phyloP scores from a whole-genome alignment of 2,797 vertebrate species.

The Gobio occitaniae region DNA sequence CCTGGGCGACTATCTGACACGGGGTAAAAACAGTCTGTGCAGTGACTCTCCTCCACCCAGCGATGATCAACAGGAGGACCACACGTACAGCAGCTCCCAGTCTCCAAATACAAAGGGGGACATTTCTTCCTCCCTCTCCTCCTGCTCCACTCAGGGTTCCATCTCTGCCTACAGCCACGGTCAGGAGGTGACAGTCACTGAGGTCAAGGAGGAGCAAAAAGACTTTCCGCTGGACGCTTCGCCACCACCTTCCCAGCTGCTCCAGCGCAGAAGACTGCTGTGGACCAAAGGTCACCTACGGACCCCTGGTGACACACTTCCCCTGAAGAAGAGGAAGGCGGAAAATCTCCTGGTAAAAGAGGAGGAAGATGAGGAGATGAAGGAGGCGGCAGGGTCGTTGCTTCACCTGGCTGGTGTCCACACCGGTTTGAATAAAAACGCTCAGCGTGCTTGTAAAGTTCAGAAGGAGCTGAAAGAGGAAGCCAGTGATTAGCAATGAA shows the following conservation, averaged over 20 bases:
- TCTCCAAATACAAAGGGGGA: slow-evolving; percentile 80
- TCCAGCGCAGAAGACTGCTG: slow-evolving; percentile 87
- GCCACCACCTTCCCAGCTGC: slow-evolving; percentile 83
- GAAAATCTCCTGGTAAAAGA: slow-evolving; percentile 94
- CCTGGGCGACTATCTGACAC: slow-evolving; percentile 85
- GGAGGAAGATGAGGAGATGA: slow-evolving; percentile 97
- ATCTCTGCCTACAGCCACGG: slow-evolving; percentile 73
- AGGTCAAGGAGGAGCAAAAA: slow-evolving; percentile 88
- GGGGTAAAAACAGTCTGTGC: slow-evolving; percentile 87
- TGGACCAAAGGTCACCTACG: slow-evolving; percentile 84
- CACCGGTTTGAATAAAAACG: slow-evolving; percentile 97
- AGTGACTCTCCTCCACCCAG: slow-evolving; percentile 88
- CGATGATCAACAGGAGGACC: slow-evolving; percentile 94
- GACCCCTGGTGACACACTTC: slow-evolving; percentile 91
- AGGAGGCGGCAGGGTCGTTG: slow-evolving; percentile 95
- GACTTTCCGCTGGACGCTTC: slow-evolving; percentile 87
- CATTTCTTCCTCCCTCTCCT: slow-evolving; percentile 79
- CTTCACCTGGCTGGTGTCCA: slow-evolving; percentile 94
- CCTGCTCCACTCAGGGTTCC: slow-evolving; percentile 80
- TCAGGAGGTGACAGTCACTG: slow-evolving; percentile 80
- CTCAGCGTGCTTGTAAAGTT: slow-evolving; percentile 95
- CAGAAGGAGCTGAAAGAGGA: slow-evolving; percentile 95
- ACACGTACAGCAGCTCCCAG: slow-evolving; percentile 96
- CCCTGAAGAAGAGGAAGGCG: slow-evolving; percentile 94
- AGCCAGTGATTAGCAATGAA: slow-evolving; percentile 89